Conservation (phyloP, 2,888 invertebrate genomes). For the Choristoneura rosaceana region DNA sequence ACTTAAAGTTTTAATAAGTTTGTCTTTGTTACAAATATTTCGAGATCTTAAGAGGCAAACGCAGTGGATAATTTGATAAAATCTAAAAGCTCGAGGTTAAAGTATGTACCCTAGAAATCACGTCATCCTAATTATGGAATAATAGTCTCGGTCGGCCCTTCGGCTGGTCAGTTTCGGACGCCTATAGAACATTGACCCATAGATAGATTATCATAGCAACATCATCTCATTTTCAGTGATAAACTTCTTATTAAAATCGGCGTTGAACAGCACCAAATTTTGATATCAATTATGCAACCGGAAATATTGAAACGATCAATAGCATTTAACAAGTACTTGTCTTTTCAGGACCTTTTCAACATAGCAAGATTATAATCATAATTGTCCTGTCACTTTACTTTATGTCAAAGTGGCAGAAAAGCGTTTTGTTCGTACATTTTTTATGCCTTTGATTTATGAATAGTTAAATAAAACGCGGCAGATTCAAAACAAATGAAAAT, state of each 20-base stretch:
- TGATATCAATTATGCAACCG: slow-evolving; percentile 19
- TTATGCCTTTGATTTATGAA: neutral
- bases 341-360: slow-evolving; percentile 17
- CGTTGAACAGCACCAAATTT: neutral
- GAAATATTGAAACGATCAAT: slow-evolving; percentile 21
- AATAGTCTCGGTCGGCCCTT: slow-evolving; percentile 13
- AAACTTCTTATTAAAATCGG: neutral
- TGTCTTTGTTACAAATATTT: neutral
- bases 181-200: slow-evolving; percentile 3
- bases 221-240: slow-evolving; percentile 10
- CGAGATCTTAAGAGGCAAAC: neutral
- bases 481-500: neutral
- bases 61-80: slow-evolving; percentile 8
- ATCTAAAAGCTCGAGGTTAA: slow-evolving; percentile 26
- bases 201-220: neutral
- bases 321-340: neutral
- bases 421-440: slow-evolving; percentile 25
- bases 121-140: slow-evolving; percentile 40
- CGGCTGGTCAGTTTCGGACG: slow-evolving; percentile 16
- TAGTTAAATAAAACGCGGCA: neutral
- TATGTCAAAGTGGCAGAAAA: slow-evolving; percentile 3
- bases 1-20: neutral
- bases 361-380: slow-evolving; percentile 20
- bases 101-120: slow-evolving; percentile 18
- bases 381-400: slow-evolving; percentile 15